Evolutionary conservation across 2,888 invertebrate species (phyloP), one percentile per base, ranked within the genome.

Genomic region (Drosophila nigricruria): DNA sequence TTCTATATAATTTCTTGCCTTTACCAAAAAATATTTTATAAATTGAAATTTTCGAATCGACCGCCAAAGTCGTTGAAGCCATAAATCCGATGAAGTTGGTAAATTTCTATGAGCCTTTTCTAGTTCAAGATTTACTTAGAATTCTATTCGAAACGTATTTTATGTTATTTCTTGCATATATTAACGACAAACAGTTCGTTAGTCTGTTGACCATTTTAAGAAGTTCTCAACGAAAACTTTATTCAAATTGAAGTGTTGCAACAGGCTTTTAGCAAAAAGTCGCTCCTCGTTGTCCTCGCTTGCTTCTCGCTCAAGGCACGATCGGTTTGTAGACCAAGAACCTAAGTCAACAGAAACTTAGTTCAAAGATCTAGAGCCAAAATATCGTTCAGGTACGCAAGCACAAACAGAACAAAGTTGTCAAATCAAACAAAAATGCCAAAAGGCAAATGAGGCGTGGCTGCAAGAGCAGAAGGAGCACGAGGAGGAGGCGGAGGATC

Each of bases 371-470:
- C 56, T 69, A 54, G 75, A 75, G 70, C 63, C 70, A 62, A 68
- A 43, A 42, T 25, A 45, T 9, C 25, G 25, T 25, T 25, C 63
- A 40, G 45, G 23, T 14, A 23, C 14, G 20, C 43, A 16, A 14
- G 43, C 23, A 16, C 23, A 14, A 16, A 4, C 57, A 58, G 45
- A 88, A 84, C 87, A 84, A 81, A 86, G 87, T 88, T 88, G 89
- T 84, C 89, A 88, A 88, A 86, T 82, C 81, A 86, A 84, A 88
- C 78, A 80, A 8, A 52, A 75, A 71, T 43, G 47, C 50, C 25
- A 40, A 47, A 42, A 45, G 73, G 34, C 32, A 65, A 63, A 62
- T 65, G 62, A 77, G 73, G 63, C 58, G 36, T 45, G 25, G 47
- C 49, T 45, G 53, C 16, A 23, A n/a, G 52, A 50, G 50, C 20